Percentiles rank a stretch among this genome's conserved stretches.
These are phyloP conservation scores for Lytechinus variegatus DNA, from an alignment of 35 echinoderm and acorn worm genomes.

Conservation along the genomic window DNA sequence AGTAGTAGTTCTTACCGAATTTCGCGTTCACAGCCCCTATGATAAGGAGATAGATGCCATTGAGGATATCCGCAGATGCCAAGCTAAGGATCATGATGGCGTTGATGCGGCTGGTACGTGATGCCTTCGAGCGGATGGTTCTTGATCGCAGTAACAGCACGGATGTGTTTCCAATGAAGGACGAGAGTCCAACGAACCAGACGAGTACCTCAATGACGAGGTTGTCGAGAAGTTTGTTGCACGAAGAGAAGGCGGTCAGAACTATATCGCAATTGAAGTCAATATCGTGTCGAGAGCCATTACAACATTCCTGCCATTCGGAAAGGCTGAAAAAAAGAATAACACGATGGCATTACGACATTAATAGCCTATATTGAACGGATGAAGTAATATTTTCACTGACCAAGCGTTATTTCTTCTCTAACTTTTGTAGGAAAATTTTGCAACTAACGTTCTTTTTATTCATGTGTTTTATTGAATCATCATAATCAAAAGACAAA, in stretches of 20 bases:
- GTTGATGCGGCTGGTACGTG: not conserved
- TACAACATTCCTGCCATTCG: slow-evolving; percentile 18
- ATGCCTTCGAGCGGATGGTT: not conserved
- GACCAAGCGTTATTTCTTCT: no score
- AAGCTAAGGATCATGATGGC: slow-evolving; percentile 52
- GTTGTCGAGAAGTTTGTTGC: slow-evolving; percentile 31
- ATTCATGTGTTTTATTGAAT: no score
- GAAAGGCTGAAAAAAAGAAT: slow-evolving; percentile 18
- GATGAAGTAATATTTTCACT: no score
- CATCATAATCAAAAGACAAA: no score
- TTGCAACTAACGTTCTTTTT: no score
- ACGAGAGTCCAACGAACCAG: slow-evolving; percentile 61
- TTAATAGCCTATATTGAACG: no score
- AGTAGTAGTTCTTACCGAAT: slow-evolving; percentile 43
- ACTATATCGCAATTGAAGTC: not conserved
- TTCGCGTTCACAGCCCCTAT: slow-evolving; percentile 42
- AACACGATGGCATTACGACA: no score
- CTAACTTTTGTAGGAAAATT: no score
- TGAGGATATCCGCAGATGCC: slow-evolving; percentile 53
- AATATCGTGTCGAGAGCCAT: not conserved
- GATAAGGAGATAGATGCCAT: slow-evolving; percentile 64
- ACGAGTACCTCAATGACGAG: slow-evolving; percentile 25
- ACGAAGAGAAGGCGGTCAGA: slow-evolving; percentile 28
- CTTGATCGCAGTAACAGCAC: slow-evolving; percentile 44
- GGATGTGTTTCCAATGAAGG: slow-evolving; percentile 53